phyloP scores from a whole-genome alignment of 2,797 vertebrate genomes.

The Kryptopterus vitreolus region DNA sequence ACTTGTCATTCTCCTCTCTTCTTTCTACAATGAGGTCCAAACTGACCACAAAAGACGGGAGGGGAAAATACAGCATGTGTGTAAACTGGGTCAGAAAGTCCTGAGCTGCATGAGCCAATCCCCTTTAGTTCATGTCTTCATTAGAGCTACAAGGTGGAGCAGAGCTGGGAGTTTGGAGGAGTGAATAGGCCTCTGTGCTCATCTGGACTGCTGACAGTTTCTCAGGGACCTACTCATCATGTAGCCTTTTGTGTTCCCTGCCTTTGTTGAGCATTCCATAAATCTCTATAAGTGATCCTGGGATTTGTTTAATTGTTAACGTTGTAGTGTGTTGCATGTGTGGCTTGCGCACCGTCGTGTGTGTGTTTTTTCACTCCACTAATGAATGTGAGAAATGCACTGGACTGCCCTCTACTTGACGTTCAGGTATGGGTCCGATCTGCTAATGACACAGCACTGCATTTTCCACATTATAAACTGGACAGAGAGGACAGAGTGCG shows the following conservation, averaged over 20 bases:
- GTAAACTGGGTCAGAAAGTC: slow-evolving; percentile 29
- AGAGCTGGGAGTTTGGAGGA: slow-evolving; percentile 17
- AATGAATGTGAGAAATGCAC: background rate
- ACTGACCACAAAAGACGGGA: slow-evolving; percentile 34
- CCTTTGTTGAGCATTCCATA: slow-evolving; percentile 21
- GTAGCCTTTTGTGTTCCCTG: slow-evolving; percentile 36
- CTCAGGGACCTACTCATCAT: slow-evolving; percentile 31
- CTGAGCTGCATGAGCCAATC: slow-evolving; percentile 30
- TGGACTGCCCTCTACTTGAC: slow-evolving; percentile 6
- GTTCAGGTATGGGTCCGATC: slow-evolving; percentile 2
- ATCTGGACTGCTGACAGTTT: slow-evolving; percentile 31
- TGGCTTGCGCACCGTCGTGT: background rate
- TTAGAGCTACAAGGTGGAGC: slow-evolving; percentile 40
- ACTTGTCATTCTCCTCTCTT: slow-evolving; percentile 37
- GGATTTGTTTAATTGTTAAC: slow-evolving; percentile 32
- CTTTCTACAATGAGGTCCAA: slow-evolving; percentile 20
- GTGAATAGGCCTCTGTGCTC: slow-evolving; percentile 40
- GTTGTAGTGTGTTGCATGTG: slow-evolving; percentile 13
- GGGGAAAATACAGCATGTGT: slow-evolving; percentile 40
- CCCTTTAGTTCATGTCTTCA: slow-evolving; percentile 29
- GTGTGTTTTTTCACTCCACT: background rate
- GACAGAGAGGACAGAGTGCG: slow-evolving; percentile 1
- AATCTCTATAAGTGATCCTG: slow-evolving; percentile 20
- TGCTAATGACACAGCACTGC: slow-evolving; percentile 36
- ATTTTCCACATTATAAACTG: slow-evolving; percentile 58